Conservation (phyloP, 2,888 invertebrate species). For the Cepaea hortensis region DNA sequence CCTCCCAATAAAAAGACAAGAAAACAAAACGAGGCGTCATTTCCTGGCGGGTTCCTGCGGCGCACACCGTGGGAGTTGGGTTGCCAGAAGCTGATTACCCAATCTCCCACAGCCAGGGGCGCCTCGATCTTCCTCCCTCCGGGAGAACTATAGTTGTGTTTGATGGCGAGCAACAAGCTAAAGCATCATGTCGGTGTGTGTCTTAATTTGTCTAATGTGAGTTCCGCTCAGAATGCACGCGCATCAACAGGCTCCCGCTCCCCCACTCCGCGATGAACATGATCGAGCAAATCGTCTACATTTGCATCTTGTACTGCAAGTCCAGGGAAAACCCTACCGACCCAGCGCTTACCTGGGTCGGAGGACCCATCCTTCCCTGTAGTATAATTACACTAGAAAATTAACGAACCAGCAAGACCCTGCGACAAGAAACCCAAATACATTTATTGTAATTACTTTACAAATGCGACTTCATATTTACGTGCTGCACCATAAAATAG, state of each 20-base stretch:
- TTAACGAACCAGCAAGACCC: background rate
- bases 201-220: conserved; percentile 24
- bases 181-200: conserved; percentile 22
- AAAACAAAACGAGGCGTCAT: too few species aligned
- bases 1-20: too few species aligned
- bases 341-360: background rate
- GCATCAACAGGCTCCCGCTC: conserved; percentile 9
- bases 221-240: conserved; percentile 10
- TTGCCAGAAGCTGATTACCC: conserved; percentile 2
- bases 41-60: too few species aligned
- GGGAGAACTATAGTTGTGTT: background rate
- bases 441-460: background rate
- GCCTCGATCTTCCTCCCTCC: conserved; percentile 1
- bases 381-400: background rate
- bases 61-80: background rate
- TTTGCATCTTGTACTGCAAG: background rate
- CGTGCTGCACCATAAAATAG: too few species aligned
- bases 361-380: background rate
- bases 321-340: background rate
- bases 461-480: background rate
- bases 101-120: background rate
- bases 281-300: background rate
- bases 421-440: background rate
- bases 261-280: background rate
- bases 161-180: conserved; percentile 21